Percentiles rank a stretch among this genome's conserved stretches.
These are phyloP conservation scores for Ophion slaviceki DNA, from an alignment of 2,888 invertebrate genomes.

Conservation along the genomic window DNA sequence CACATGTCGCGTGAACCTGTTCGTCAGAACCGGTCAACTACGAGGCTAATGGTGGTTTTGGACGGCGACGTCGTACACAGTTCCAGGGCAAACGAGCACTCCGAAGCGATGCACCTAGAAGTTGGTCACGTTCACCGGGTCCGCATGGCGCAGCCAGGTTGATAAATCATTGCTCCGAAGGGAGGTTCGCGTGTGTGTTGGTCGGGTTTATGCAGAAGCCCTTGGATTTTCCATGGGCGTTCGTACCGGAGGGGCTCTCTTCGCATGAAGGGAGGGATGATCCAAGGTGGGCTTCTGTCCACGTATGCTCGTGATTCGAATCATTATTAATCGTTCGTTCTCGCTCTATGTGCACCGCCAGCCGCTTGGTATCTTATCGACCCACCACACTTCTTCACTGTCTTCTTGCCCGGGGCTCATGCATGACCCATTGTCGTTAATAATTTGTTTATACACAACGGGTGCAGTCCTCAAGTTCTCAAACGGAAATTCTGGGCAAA, in stretches of 20 bases:
- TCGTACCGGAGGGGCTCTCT: background rate
- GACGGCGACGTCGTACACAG: conserved; percentile 75
- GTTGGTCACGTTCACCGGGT: conserved; percentile 55
- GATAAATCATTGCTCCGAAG: conserved; percentile 62
- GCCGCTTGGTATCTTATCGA: background rate
- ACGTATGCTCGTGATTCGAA: conserved; percentile 61
- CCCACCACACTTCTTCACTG: background rate
- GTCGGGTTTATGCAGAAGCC: background rate
- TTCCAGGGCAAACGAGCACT: conserved; percentile 67
- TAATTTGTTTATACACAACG: conserved; percentile 57
- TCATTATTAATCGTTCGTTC: conserved; percentile 66
- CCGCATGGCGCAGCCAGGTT: conserved; percentile 32
- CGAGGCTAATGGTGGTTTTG: conserved; percentile 76
- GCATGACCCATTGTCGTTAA: conserved; percentile 48
- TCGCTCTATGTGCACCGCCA: background rate
- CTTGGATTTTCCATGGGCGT: background rate
- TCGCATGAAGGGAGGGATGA: background rate
- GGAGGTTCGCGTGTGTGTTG: background rate
- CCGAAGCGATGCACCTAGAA: conserved; percentile 60
- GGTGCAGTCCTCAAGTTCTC: background rate
- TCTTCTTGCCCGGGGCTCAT: conserved; percentile 5
- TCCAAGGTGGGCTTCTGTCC: conserved; percentile 12
- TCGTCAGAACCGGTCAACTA: conserved; percentile 72
- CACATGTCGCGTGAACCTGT: conserved; percentile 77
- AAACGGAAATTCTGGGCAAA: conserved; percentile 24